Evolutionary conservation across 2,797 vertebrate species (phyloP), one percentile per base, ranked within the genome.

Genomic region (Karalla daura): DNA sequence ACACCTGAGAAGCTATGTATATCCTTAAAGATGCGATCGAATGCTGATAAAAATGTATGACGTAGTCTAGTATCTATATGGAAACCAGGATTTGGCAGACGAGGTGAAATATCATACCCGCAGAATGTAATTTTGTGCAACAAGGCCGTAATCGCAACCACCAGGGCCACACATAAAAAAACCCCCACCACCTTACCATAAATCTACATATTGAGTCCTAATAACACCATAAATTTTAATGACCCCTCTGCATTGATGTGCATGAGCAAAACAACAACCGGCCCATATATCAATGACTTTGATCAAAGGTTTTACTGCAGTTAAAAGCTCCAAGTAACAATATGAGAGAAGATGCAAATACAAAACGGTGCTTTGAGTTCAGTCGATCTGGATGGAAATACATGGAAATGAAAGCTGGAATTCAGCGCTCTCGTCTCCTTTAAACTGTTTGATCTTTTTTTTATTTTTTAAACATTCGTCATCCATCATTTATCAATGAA

Each of bases 151-250:
- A 39, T 40, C 21, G 41, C 43, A 43, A 35, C 41, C n/a, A 21
- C 25, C 21, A 61, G 14, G 7, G 1, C 50, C 10, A 32, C 3
- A 53, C 23, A 17, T 24, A 17, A 21, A 25, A 40, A 7, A 17
- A 2, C 15, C 15, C 7, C 12, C 18, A 2, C 15, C 15, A 10
- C 12, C 25, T 62, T 44, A 35, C 4, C 28, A 55, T 50, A 56
- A 36, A 70, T 63, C 23, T 55, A 23, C 51, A 56, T 41, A 62
- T 39, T 27, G 47, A 25, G 13, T 35, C 27, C 36, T 40, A 2
- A 14, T 7, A 36, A 49, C 23, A 27, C 5, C 67, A 55, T 50
- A 63, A 3, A 63, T 63, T 50, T 51, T 1, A 50, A 71, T 41
- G 21, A 32, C 33, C 33, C 46, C 18, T n/a, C n/a, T n/a, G n/a